Evolutionary conservation across 2,797 vertebrate species (phyloP).

Genomic region (Myiothlypis coronata): DNA sequence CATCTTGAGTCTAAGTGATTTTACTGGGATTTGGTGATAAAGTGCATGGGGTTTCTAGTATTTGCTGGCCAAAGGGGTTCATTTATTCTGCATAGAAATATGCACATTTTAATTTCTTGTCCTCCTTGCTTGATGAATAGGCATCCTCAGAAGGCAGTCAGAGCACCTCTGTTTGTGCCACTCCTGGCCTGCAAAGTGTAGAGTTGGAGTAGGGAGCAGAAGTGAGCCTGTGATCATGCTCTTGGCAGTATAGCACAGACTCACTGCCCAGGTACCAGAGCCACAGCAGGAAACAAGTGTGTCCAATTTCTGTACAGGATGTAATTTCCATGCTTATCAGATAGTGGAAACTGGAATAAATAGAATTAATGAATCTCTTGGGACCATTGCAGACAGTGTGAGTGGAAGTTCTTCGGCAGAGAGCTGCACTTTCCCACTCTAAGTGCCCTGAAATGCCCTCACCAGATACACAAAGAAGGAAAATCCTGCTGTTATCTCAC

Average conservation of each 20-base stretch:
- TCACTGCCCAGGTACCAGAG: not conserved
- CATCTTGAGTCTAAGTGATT: not conserved
- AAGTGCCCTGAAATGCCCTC: not conserved
- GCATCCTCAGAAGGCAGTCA: not conserved
- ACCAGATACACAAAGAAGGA: not conserved
- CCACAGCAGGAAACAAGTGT: not conserved
- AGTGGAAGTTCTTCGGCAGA: not conserved
- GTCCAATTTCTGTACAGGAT: conserved; percentile 29
- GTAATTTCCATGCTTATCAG: conserved; percentile 24
- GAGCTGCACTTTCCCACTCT: not conserved
- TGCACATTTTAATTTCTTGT: not conserved
- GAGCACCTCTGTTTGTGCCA: not conserved
- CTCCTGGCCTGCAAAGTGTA: not conserved
- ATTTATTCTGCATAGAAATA: not conserved
- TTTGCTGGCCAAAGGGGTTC: not conserved
- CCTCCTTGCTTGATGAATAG: not conserved
- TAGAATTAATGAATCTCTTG: conserved; percentile 14
- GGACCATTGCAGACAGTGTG: not conserved
- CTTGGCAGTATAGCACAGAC: not conserved
- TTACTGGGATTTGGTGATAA: not conserved
- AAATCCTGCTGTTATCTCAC: not conserved
- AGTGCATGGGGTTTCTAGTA: not conserved
- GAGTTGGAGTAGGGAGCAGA: not conserved
- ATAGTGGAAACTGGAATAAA: conserved; percentile 18
- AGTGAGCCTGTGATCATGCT: not conserved